Evolutionary conservation across 2,113 vertebrate genomes (phyloP).

Genomic region (Percopsis transmontana): DNA sequence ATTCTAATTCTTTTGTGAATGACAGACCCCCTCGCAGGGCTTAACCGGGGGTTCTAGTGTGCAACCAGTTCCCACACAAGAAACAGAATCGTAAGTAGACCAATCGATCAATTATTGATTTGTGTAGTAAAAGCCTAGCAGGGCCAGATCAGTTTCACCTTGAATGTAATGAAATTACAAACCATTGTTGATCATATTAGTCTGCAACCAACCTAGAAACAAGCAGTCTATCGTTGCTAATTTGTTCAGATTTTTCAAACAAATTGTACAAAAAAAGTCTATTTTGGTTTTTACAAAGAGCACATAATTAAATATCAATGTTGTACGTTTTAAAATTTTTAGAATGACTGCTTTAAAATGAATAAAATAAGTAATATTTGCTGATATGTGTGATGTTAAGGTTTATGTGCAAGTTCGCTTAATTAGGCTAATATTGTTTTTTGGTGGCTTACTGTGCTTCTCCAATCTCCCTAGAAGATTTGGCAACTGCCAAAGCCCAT

Average conservation of each 20-base stretch:
- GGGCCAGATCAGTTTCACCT: slow-evolving; percentile 52
- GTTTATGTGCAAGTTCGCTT: too few species aligned
- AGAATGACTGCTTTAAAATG: too few species aligned
- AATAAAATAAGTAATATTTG: too few species aligned
- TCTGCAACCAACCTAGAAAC: slow-evolving; percentile 22
- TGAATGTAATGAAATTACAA: slow-evolving; percentile 50
- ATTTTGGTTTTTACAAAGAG: too few species aligned
- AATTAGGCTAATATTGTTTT: too few species aligned
- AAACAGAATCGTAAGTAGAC: slow-evolving; percentile 69
- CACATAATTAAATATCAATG: too few species aligned
- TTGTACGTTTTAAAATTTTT: too few species aligned
- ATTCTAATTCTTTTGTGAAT: neutral
- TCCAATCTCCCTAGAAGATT: slow-evolving; percentile 50
- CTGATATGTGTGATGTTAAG: too few species aligned
- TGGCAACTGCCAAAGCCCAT: slow-evolving; percentile 44
- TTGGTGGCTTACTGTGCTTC: slow-evolving; percentile 1
- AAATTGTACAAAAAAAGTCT: too few species aligned
- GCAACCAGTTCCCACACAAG: slow-evolving; percentile 42
- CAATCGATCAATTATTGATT: slow-evolving; percentile 60
- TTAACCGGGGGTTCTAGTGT: slow-evolving; percentile 28
- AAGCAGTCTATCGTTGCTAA: slow-evolving; percentile 25
- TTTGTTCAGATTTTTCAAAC: neutral
- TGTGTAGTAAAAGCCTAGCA: slow-evolving; percentile 46
- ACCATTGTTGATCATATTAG: slow-evolving; percentile 37
- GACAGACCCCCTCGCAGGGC: slow-evolving; percentile 43